Evolutionary conservation across 2,113 vertebrate species (phyloP), one percentile per base, ranked within the genome.

Genomic region (Heteronetta atricapilla): DNA sequence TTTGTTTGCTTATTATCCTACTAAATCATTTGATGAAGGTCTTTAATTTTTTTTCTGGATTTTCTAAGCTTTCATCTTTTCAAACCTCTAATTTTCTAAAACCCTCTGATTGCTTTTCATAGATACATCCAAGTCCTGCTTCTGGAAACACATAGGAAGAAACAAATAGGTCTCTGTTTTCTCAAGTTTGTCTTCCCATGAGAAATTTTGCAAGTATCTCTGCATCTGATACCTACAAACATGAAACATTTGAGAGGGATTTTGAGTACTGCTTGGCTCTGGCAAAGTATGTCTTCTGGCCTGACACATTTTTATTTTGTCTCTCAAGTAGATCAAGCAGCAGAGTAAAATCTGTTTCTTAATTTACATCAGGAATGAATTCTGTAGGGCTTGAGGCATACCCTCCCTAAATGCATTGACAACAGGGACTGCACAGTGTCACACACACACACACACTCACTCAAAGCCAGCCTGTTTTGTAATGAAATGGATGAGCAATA

Each of bases 361-460:
- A 33, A 64, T 63, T 40, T 26, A 20, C 19, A 42, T 1, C 19
- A 85, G 59, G 34, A 55, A 23, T 13, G 34, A 73, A 60, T 50
- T 38, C 44, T 80, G 63, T 33, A 59, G 46, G 55, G 26, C 53
- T 59, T 21, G 52, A 90, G 80, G 40, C 5, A 16, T 0, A 8
- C 11, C 62, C 23, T 62, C 14, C 21, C 36, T 46, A 23, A 68
- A 40, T 0, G 5, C 0, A 2, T 21, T 48, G 91, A 15, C n/a
- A 33, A 38, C 44, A 67, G 60, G 1, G 69, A 20, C n/a, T 18
- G 68, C 6, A 5, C 2, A 4, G 29, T 2, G 21, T 11, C n/a
- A 16, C 29, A 66, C 2, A 0, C 34, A 29, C 40, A 5, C 26
- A 29, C 40, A 6, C 26, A 10, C 26, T 22, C n/a, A 17, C 26